Conservation (phyloP, 2,888 invertebrate species). For the Sphaerophoria taeniata region DNA sequence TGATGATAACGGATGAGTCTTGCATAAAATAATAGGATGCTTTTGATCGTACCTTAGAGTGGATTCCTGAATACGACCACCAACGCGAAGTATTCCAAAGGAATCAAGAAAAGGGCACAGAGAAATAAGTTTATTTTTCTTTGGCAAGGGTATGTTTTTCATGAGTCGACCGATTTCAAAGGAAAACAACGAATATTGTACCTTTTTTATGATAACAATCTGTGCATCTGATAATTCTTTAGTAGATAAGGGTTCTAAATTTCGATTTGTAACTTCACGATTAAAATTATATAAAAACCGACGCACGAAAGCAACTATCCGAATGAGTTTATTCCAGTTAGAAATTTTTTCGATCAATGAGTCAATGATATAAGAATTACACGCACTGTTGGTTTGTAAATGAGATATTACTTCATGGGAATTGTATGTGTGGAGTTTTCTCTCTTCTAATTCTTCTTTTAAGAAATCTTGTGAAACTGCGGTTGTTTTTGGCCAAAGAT, state of each 20-base stretch:
- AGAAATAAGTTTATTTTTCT: too few species aligned
- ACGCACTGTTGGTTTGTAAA: not conserved
- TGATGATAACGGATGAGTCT: too few species aligned
- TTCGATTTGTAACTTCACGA: not conserved
- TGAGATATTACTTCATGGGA: not conserved
- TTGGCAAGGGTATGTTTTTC: too few species aligned
- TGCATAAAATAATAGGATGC: too few species aligned
- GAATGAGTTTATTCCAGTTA: conserved; percentile 4
- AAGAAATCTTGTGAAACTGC: conserved; percentile 5
- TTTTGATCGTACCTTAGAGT: too few species aligned
- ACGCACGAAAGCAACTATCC: not conserved
- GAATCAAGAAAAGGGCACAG: too few species aligned
- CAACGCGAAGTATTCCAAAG: too few species aligned
- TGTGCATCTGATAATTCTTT: not conserved
- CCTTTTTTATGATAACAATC: too few species aligned
- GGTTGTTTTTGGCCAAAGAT: not conserved
- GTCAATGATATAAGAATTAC: not conserved
- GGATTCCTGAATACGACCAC: too few species aligned
- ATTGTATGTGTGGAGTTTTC: not conserved
- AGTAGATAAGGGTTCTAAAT: not conserved
- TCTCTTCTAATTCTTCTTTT: conserved; percentile 11
- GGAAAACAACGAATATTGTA: too few species aligned
- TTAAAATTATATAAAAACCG: not conserved
- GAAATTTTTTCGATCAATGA: not conserved
- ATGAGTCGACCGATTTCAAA: too few species aligned